Evolutionary conservation across 2,888 invertebrate species (phyloP), one percentile per base, ranked within the genome.

Genomic region (Polydrusus cervinus): DNA sequence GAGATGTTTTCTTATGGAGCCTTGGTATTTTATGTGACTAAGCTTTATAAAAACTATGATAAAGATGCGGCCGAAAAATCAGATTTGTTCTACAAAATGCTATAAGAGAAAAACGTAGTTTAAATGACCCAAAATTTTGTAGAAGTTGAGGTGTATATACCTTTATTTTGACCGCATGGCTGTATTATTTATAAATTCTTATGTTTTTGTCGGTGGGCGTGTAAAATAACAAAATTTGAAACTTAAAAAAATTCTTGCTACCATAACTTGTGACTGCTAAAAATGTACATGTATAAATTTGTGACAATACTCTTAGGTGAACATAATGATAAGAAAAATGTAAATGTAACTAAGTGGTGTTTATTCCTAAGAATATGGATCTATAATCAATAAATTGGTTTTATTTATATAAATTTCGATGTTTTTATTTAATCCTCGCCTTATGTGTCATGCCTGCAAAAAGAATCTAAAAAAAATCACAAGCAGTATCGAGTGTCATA

Each of bases 291-390:
- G 83, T 83, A 82, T 83, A 83, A 78, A 83, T 82, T 81, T 82
- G 83, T 83, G 83, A 83, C 83, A 83, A 83, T 83, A 83, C 83
- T 79, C 78, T 78, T 82, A 83, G 82, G 78, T 79, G 74, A 78
- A 78, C 78, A 80, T 62, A 71, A 74, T 74, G 71, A 77, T 78
- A 74, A 75, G 62, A 3, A 53, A 55, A 60, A 68, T 75, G 71
- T 75, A 75, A 25, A 75, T 75, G 71, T 79, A 70, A 34, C 76
- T 79, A 74, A 73, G 62, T 79, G 74, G 73, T 75, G 76, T 66
- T 77, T 83, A 81, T 79, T 80, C 77, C 73, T 78, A 72, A 73
- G 72, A 76, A 71, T 71, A 78, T 82, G 79, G 82, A 64, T 47
- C 47, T 66, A 38, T 67, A 81, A 82, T 79, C 82, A 83, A 83